A percentile compares a stretch with the other conserved stretches of the same genome.
Conservation (phyloP, 64 coral and sea anemone species). For the Exaiptasia diaphana region DNA sequence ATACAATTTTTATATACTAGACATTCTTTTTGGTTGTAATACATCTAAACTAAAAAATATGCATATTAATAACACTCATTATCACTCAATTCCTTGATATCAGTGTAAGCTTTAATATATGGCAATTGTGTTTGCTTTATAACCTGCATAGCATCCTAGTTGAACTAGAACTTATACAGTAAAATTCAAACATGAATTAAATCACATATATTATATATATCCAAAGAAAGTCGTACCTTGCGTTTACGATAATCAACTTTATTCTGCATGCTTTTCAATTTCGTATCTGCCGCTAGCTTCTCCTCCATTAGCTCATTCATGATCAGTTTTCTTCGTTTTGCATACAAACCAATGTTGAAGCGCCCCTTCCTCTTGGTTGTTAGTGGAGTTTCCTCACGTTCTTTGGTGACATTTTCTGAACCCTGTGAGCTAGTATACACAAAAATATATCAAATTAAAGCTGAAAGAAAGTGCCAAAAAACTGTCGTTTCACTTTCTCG, state of each 20-base stretch:
- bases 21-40: background rate
- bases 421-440: background rate
- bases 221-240: slow-evolving; percentile 3
- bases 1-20: background rate
- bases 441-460: slow-evolving; percentile 19
- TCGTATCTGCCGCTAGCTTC: slow-evolving; percentile 12
- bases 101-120: too few species aligned
- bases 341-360: slow-evolving; percentile 19
- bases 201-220: background rate
- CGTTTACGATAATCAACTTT: slow-evolving; percentile 4
- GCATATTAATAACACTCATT: background rate
- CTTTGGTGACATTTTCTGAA: background rate
- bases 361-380: background rate
- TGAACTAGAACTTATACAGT: too few species aligned
- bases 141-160: too few species aligned
- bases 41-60: background rate
- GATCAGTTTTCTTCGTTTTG: slow-evolving; percentile 23
- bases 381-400: background rate
- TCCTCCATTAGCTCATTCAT: slow-evolving; percentile 5
- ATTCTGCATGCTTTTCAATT: slow-evolving; percentile 4
- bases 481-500: slow-evolving; percentile 17
- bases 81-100: background rate
- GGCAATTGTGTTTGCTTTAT: too few species aligned
- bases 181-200: too few species aligned
- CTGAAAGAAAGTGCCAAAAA: background rate